Evolutionary conservation across 2,888 invertebrate species (phyloP).

Genomic region (Nephrocerus scutellatus): DNA sequence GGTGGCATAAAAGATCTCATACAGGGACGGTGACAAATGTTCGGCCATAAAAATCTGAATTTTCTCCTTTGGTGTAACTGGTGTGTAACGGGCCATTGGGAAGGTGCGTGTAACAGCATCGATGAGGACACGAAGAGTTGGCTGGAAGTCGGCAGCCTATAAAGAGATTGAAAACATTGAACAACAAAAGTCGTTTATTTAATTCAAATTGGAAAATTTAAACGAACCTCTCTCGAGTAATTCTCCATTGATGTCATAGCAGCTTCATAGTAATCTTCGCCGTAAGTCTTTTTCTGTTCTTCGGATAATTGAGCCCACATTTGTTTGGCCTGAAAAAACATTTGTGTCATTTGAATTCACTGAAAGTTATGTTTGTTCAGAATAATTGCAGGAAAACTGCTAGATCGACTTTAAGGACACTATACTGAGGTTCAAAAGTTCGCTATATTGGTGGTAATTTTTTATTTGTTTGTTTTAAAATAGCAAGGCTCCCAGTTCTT

Average conservation of each 20-base stretch:
- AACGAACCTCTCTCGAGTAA: slow-evolving; percentile 58
- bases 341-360: too few species aligned
- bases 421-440: too few species aligned
- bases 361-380: too few species aligned
- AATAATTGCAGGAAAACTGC: too few species aligned
- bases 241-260: slow-evolving; percentile 73
- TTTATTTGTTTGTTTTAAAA: too few species aligned
- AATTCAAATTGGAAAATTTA: background rate
- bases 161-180: slow-evolving; percentile 23
- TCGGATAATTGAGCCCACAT: slow-evolving; percentile 76
- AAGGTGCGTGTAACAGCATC: slow-evolving; percentile 75
- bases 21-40: slow-evolving; percentile 72
- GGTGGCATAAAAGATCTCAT: slow-evolving; percentile 63
- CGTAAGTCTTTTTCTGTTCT: slow-evolving; percentile 71
- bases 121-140: slow-evolving; percentile 66
- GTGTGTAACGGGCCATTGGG: slow-evolving; percentile 76
- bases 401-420: too few species aligned
- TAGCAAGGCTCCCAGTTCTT: too few species aligned
- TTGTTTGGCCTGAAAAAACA: slow-evolving; percentile 59
- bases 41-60: slow-evolving; percentile 73
- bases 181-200: background rate
- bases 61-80: slow-evolving; percentile 71
- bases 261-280: slow-evolving; percentile 75
- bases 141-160: slow-evolving; percentile 69
- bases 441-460: too few species aligned